Evolutionary conservation across 2,113 vertebrate genomes (phyloP).

Genomic region (Anas platyrhynchos): DNA sequence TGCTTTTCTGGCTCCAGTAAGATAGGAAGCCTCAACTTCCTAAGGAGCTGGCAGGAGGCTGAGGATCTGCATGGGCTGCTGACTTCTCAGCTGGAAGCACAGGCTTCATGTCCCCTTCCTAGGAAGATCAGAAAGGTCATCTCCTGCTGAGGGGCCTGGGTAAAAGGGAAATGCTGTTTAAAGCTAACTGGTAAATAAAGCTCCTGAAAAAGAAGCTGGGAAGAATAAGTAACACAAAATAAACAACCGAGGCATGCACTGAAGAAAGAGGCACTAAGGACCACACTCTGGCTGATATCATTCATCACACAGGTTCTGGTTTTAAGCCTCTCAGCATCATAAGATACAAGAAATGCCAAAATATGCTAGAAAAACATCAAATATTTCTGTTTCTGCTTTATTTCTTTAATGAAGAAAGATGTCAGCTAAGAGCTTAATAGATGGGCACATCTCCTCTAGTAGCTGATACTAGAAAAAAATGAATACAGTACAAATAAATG

Average conservation of each 20-base stretch:
- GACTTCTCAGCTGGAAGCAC: not conserved
- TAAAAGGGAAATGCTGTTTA: not conserved
- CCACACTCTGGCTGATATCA: not conserved
- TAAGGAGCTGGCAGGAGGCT: not conserved
- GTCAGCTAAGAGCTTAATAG: not conserved
- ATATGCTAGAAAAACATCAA: not conserved
- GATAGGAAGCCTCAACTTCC: conserved; percentile 12
- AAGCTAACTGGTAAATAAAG: not conserved
- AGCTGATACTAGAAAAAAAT: not conserved
- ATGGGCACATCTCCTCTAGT: not conserved
- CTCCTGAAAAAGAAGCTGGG: not conserved
- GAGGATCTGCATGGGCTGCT: not conserved
- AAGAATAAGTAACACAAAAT: not conserved
- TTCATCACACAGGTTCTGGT: not conserved
- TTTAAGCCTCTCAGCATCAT: not conserved
- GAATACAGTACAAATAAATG: not conserved
- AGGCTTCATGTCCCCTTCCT: not conserved
- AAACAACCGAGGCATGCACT: not conserved
- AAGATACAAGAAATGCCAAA: not conserved
- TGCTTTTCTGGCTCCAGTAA: conserved; percentile 26
- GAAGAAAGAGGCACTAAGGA: not conserved
- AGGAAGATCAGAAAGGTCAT: rapidly evolving
- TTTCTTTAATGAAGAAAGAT: not conserved
- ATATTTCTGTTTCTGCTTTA: not conserved
- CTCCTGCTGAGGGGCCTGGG: not conserved